phyloP scores from a whole-genome alignment of 2,797 vertebrate genomes.

The Salmo trutta region DNA sequence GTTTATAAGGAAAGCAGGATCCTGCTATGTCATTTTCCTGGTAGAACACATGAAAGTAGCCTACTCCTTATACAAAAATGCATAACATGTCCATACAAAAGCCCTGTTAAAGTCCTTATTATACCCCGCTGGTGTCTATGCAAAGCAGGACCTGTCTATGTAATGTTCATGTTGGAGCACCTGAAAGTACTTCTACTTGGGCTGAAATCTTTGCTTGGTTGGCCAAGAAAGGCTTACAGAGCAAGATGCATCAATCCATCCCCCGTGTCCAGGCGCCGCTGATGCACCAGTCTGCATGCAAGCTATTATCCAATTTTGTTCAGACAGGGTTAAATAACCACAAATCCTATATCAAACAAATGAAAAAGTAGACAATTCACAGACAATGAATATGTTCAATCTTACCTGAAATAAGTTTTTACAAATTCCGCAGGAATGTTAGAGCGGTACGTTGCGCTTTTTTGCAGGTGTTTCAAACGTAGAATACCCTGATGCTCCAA shows the following conservation, averaged over 20 bases:
- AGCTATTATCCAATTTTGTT: neutral
- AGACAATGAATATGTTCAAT: neutral
- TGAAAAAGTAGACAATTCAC: neutral
- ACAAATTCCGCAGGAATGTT: neutral
- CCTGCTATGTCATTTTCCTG: neutral
- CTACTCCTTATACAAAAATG: too few relatives aligned
- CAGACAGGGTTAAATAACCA: neutral
- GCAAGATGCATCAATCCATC: neutral
- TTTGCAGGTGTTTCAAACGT: conserved; percentile 8
- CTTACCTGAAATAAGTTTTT: neutral
- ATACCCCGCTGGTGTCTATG: neutral
- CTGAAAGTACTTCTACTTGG: neutral
- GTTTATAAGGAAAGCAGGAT: neutral
- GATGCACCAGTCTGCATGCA: neutral
- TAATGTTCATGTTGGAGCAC: neutral
- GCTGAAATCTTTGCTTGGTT: neutral
- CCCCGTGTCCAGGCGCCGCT: neutral
- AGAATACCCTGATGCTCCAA: conserved; percentile 1
- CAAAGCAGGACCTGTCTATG: neutral
- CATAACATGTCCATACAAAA: too few relatives aligned
- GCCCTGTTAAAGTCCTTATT: too few relatives aligned
- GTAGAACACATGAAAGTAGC: too few relatives aligned
- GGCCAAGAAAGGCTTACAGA: neutral
- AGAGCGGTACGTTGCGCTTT: neutral
- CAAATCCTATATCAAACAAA: neutral